phyloP scores from a whole-genome alignment of 2,888 invertebrate genomes.

The Lysandra bellargus region DNA sequence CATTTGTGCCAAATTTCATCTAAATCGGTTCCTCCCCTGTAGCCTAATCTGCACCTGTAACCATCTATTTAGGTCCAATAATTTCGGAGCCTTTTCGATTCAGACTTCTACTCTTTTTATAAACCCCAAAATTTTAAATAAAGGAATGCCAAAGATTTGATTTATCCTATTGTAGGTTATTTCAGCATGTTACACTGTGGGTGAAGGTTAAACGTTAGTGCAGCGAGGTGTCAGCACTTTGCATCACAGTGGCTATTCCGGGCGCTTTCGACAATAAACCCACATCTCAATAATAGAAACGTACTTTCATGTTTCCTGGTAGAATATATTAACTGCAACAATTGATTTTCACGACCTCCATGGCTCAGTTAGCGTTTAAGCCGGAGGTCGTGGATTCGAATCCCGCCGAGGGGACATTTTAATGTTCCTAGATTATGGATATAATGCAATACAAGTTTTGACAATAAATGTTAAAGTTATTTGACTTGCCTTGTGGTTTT shows the following conservation, averaged over 20 bases:
- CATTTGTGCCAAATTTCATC: too few species aligned
- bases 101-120: too few species aligned
- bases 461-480: too few species aligned
- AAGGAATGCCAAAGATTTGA: too few species aligned
- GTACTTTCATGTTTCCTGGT: slow-evolving; percentile 8
- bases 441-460: too few species aligned
- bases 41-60: too few species aligned
- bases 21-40: too few species aligned
- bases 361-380: not conserved
- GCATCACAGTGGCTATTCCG: not conserved
- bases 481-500: too few species aligned
- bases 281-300: slow-evolving; percentile 27
- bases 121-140: too few species aligned
- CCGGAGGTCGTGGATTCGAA: not conserved
- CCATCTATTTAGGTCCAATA: too few species aligned
- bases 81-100: too few species aligned
- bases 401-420: not conserved
- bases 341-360: not conserved
- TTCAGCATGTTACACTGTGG: not conserved
- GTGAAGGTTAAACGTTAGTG: not conserved
- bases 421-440: too few species aligned
- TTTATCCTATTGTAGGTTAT: not conserved
- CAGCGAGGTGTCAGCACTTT: not conserved
- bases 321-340: slow-evolving; percentile 7
- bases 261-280: slow-evolving; percentile 29